Evolutionary conservation across 2,888 invertebrate species (phyloP).

Genomic region (Xestia rhomboidea): DNA sequence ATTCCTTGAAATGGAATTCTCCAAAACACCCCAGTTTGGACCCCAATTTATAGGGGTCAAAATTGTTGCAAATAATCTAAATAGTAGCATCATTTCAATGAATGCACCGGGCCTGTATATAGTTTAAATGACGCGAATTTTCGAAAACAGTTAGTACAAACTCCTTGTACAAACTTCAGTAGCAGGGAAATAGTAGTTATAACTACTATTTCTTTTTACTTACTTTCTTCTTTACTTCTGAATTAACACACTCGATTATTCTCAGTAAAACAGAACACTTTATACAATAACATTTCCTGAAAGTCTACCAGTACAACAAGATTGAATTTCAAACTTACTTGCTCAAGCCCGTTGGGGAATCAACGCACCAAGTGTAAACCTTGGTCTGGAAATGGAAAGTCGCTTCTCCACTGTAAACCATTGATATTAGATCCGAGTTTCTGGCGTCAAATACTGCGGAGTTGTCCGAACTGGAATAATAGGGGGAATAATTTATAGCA

Average conservation of each 20-base stretch:
- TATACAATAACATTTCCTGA: conserved; percentile 8
- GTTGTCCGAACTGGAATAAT: conserved; percentile 78
- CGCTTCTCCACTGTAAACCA: conserved; percentile 81
- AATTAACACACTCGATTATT: conserved; percentile 5
- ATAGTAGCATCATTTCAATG: no score
- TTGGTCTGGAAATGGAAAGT: conserved; percentile 81
- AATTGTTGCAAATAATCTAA: no score
- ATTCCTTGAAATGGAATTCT: no score
- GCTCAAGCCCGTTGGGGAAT: conserved; percentile 66
- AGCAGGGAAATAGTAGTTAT: no score
- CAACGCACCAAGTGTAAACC: conserved; percentile 78
- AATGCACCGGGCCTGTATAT: no score
- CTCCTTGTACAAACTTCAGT: no score
- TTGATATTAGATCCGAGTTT: conserved; percentile 78
- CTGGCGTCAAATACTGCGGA: conserved; percentile 74
- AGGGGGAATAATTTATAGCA: conserved; percentile 4
- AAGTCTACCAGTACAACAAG: conserved; percentile 3
- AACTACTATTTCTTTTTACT: no score
- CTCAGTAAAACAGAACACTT: not conserved
- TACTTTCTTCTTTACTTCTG: no score
- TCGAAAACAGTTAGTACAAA: not conserved
- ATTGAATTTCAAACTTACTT: conserved; percentile 69
- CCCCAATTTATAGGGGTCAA: no score
- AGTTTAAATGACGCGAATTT: no score
- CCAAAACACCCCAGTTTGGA: no score